These are phyloP conservation scores for Drosophila colorata DNA, from an alignment of 2,888 invertebrate genomes.

Conservation along the genomic window DNA sequence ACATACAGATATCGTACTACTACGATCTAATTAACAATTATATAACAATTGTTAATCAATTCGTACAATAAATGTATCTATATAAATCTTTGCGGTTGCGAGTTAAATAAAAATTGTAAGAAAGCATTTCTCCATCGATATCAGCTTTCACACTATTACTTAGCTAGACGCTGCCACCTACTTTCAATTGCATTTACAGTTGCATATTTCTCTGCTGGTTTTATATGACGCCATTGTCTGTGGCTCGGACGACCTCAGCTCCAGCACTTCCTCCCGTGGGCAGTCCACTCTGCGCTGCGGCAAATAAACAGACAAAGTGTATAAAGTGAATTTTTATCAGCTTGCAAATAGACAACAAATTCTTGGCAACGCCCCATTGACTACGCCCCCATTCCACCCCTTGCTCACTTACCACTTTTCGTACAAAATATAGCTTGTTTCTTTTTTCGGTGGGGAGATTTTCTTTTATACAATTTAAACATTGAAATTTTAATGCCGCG, in stretches of 20 bases:
- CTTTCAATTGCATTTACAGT: constrained; percentile 54
- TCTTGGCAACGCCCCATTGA: constrained; percentile 62
- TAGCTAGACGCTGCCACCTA: constrained; percentile 8
- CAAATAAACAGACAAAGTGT: constrained; percentile 65
- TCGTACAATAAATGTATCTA: background rate
- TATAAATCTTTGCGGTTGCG: background rate
- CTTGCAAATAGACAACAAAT: constrained; percentile 73
- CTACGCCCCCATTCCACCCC: background rate
- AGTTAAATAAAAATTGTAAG: background rate
- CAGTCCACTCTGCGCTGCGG: constrained; percentile 30
- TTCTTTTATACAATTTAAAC: constrained; percentile 53
- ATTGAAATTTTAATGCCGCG: constrained; percentile 63
- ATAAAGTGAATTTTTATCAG: constrained; percentile 78
- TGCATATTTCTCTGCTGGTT: constrained; percentile 52
- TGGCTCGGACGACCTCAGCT: constrained; percentile 23
- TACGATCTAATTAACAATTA: too few species aligned
- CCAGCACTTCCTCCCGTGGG: constrained; percentile 7
- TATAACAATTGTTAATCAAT: background rate
- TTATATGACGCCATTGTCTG: constrained; percentile 50
- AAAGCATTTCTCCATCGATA: background rate
- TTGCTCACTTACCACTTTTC: constrained; percentile 15
- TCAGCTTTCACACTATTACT: constrained; percentile 1
- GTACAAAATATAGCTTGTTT: constrained; percentile 18
- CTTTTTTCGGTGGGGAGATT: constrained; percentile 3
- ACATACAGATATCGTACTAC: too few species aligned